A percentile compares a stretch with the other conserved stretches of the same genome.
Evolutionary conservation across 2,888 invertebrate species (phyloP).

Genomic region (Pogonocherus hispidulus): DNA sequence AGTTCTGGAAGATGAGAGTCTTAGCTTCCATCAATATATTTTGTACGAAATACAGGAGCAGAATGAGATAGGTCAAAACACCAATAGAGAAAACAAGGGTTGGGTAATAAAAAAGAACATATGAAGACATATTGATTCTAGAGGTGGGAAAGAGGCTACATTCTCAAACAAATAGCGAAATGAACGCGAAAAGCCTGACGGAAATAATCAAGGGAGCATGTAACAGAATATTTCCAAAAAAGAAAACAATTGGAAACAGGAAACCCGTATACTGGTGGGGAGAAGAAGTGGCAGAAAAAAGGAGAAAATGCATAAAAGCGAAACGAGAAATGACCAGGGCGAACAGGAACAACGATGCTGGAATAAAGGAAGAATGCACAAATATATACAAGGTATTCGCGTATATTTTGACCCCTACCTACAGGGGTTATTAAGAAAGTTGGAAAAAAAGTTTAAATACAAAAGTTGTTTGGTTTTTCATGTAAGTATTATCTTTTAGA

Average conservation of each 20-base stretch:
- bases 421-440: too few relatives aligned
- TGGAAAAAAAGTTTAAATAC: too few relatives aligned
- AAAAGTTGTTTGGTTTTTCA: too few relatives aligned
- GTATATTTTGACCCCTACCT: too few relatives aligned
- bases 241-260: not conserved
- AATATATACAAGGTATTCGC: too few relatives aligned
- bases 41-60: slow-evolving; percentile 13
- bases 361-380: too few relatives aligned
- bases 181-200: not conserved
- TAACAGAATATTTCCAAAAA: not conserved
- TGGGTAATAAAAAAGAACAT: not conserved
- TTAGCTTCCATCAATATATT: slow-evolving; percentile 24
- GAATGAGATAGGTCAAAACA: not conserved
- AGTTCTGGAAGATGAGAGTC: slow-evolving; percentile 21
- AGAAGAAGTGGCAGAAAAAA: not conserved
- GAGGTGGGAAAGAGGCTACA: not conserved
- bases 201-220: not conserved
- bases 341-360: not conserved
- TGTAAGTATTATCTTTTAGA: too few relatives aligned
- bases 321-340: not conserved
- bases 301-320: not conserved
- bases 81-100: not conserved
- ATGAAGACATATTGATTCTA: not conserved
- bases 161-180: too few relatives aligned
- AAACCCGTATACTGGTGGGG: not conserved